phyloP scores from a whole-genome alignment of 2,888 invertebrate genomes.

The Polydrusus pterygomalis region DNA sequence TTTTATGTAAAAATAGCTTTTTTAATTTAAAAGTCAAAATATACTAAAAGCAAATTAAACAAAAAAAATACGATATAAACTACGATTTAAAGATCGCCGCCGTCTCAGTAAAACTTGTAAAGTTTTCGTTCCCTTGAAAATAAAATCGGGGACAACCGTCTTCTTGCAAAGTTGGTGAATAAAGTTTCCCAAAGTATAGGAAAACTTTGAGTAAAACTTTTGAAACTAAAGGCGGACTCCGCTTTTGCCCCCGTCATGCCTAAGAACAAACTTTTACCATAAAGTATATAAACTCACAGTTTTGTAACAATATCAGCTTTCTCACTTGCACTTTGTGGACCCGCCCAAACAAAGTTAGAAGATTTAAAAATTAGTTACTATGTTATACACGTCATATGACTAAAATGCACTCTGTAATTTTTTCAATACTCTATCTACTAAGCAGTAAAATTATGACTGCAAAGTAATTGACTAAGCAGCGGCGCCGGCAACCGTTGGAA shows the following conservation, averaged over 20 bases:
- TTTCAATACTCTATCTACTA: not conserved
- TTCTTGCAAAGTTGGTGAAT: slow-evolving; percentile 46
- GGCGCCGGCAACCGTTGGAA: no score
- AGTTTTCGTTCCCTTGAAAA: slow-evolving; percentile 48
- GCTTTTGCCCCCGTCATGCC: slow-evolving; percentile 48
- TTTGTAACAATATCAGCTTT: slow-evolving; percentile 73
- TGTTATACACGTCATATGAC: not conserved
- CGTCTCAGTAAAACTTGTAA: slow-evolving; percentile 41
- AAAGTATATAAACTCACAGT: slow-evolving; percentile 74
- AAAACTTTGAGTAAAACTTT: slow-evolving; percentile 54
- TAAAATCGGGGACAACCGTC: slow-evolving; percentile 53
- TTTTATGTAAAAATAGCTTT: no score
- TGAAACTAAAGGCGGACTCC: slow-evolving; percentile 61
- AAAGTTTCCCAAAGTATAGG: slow-evolving; percentile 56
- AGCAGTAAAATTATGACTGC: no score
- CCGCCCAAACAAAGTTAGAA: slow-evolving; percentile 65
- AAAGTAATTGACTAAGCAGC: no score
- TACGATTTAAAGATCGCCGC: slow-evolving; percentile 52
- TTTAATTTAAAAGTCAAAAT: slow-evolving; percentile 29
- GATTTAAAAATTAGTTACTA: slow-evolving; percentile 39
- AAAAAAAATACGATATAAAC: slow-evolving; percentile 37
- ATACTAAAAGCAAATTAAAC: slow-evolving; percentile 35
- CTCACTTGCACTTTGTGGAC: slow-evolving; percentile 59
- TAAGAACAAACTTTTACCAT: slow-evolving; percentile 72
- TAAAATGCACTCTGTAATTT: no score